Evolutionary conservation across 2,797 vertebrate genomes (phyloP), one percentile per base, ranked within the genome.

Genomic region (Chelon labrosus): DNA sequence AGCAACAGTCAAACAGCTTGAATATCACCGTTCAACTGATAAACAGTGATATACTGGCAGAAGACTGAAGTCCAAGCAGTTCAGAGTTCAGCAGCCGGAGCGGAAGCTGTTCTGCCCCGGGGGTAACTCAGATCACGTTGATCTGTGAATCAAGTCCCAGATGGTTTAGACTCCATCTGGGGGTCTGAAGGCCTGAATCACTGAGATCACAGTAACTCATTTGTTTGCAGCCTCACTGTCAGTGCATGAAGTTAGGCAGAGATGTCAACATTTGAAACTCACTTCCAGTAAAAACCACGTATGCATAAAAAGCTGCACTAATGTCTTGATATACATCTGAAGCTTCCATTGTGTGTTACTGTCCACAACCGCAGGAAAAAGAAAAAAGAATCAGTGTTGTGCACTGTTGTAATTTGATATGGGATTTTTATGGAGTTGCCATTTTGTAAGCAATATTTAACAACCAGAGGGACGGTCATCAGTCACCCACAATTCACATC

Each of bases 401-500:
- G 46, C n/a, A 47, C 12, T 50, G 2, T 35, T 51, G 19, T 16
- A 14, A 72, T 56, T 22, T 19, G 25, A 27, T 27, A 27, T 27
- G 10, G n/a, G 31, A 35, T 11, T 22, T 67, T 64, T 31, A 57
- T 14, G 10, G n/a, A 47, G 49, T 17, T 6, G 1, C 53, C 73
- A 70, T 70, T 74, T 70, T 77, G 35, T 80, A 70, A 57, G 20
- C 17, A 53, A 50, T 19, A 42, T 66, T 59, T 5, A 63, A 58
- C 49, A 53, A 17, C 13, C 19, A 2, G 38, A 37, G 11, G 64
- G 58, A 64, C n/a, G 65, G 46, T n/a, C 9, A 49, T 49, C 46
- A 49, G 46, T 19, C 17, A 11, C n/a, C 44, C 46, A 20, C 46
- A 49, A 11, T 19, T 49, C n/a, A 19, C 16, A 16, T 7, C 46